A percentile compares a stretch with the other conserved stretches of the same genome.
Conservation (phyloP, 2,797 vertebrate species). For the Podargus strigoides region DNA sequence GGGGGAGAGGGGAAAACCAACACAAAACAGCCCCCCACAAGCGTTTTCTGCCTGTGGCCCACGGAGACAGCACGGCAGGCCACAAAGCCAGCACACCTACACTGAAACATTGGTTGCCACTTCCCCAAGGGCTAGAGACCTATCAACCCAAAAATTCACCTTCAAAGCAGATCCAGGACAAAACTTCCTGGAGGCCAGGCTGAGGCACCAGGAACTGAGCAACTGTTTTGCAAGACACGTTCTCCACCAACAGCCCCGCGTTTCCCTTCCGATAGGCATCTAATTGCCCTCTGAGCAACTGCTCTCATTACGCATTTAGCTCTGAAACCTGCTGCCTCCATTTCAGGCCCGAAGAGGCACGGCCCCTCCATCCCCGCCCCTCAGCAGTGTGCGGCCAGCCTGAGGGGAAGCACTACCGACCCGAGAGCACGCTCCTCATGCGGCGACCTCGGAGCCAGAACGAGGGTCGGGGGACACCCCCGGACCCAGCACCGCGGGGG, state of each 20-base stretch:
- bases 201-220: background rate
- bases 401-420: accelerated
- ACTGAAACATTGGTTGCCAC: accelerated
- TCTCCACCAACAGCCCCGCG: background rate
- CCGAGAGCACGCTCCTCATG: accelerated
- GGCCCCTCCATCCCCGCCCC: accelerated
- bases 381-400: accelerated
- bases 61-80: background rate
- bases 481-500: accelerated
- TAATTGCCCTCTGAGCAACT: background rate
- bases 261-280: background rate
- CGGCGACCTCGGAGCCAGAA: accelerated
- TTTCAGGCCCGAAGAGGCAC: background rate
- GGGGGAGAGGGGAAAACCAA: accelerated
- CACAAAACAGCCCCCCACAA: background rate
- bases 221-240: background rate
- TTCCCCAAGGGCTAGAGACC: background rate
- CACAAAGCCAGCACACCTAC: background rate
- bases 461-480: background rate
- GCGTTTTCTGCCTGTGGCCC: no score
- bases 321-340: background rate
- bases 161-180: background rate
- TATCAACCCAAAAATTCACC: background rate
- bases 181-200: background rate
- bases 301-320: background rate